Percentiles rank a stretch among this genome's conserved stretches.
Evolutionary conservation across 2,797 vertebrate genomes (phyloP).

Genomic region (Psittacula derbiana): DNA sequence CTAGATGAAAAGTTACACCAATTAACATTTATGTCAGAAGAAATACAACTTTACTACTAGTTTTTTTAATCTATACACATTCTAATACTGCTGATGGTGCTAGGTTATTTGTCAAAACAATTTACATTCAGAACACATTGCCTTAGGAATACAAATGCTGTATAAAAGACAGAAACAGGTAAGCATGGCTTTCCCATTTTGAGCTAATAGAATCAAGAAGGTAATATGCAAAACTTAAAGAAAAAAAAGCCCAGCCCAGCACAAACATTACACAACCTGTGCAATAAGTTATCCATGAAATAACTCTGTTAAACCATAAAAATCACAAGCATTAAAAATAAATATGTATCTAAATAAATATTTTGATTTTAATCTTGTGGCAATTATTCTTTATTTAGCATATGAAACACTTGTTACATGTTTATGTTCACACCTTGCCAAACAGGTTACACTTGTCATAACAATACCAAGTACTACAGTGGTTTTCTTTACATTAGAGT

Average conservation of each 20-base stretch:
- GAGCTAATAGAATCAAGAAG: constrained; percentile 37
- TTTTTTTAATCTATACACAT: constrained; percentile 81
- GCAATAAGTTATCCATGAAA: constrained; percentile 58
- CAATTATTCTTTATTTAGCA: constrained; percentile 70
- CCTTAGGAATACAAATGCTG: constrained; percentile 30
- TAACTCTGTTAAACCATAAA: constrained; percentile 50
- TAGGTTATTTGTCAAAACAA: constrained; percentile 73
- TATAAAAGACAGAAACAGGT: constrained; percentile 32
- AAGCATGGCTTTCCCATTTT: constrained; percentile 46
- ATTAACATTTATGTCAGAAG: constrained; percentile 79
- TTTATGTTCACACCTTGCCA: constrained; percentile 66
- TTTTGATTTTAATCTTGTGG: constrained; percentile 63
- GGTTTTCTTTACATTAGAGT: constrained; percentile 29
- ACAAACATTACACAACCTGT: constrained; percentile 50
- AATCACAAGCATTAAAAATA: constrained; percentile 62
- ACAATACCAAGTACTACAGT: constrained; percentile 66
- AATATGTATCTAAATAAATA: constrained; percentile 71
- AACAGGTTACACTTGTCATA: constrained; percentile 57
- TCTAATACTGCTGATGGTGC: constrained; percentile 86
- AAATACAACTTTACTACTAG: constrained; percentile 81
- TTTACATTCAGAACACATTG: constrained; percentile 79
- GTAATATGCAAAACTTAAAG: constrained; percentile 33
- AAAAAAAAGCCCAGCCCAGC: neutral
- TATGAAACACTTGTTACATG: constrained; percentile 61
- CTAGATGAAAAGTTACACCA: constrained; percentile 74